Evolutionary conservation across 2,113 vertebrate species (phyloP).

Genomic region (Heloderma charlesbogerti): DNA sequence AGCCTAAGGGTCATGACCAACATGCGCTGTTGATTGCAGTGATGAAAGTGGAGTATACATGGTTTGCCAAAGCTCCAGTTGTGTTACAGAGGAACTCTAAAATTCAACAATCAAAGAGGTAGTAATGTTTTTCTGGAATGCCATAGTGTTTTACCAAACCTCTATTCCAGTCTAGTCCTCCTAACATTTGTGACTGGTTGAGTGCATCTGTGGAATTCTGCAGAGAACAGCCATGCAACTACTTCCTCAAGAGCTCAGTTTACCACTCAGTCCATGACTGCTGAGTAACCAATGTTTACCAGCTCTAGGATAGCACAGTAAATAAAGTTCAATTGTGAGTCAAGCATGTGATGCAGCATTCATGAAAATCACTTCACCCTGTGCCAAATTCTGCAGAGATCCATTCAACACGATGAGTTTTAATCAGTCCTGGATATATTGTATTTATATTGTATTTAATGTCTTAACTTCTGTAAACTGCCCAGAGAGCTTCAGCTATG

Average conservation of each 20-base stretch:
- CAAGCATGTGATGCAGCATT: not conserved
- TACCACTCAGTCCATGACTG: not conserved
- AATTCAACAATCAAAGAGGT: not conserved
- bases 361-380: not conserved
- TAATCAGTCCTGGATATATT: too few relatives aligned
- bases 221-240: not conserved
- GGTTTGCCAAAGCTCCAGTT: not conserved
- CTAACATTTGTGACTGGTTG: not conserved
- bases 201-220: not conserved
- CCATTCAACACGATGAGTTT: not conserved
- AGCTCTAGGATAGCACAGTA: not conserved
- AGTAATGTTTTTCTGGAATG: not conserved
- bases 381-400: not conserved
- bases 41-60: not conserved
- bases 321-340: not conserved
- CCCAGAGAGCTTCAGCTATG: too few relatives aligned
- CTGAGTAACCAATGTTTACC: not conserved
- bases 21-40: not conserved
- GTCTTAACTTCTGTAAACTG: too few relatives aligned
- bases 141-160: not conserved
- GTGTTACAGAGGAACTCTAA: not conserved
- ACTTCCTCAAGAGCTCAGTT: not conserved
- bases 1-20: not conserved
- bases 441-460: too few relatives aligned
- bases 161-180: not conserved